These are phyloP conservation scores for Apostichopus californicus DNA, from an alignment of 35 echinoderm and acorn worm species.

Conservation along the genomic window DNA sequence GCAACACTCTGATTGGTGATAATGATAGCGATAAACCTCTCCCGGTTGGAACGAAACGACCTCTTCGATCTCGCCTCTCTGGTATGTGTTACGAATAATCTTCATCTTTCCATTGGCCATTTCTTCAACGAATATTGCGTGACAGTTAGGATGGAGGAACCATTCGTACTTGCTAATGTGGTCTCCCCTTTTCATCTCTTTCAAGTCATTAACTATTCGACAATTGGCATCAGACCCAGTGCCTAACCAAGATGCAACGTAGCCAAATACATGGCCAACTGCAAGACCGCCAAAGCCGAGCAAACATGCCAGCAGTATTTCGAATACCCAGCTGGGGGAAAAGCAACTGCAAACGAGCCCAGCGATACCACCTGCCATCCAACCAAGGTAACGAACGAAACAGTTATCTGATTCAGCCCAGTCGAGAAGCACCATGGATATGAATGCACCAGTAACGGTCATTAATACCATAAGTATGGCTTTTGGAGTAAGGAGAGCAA, in stretches of 20 bases:
- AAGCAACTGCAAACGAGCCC: neutral
- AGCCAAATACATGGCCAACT: neutral
- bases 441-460: neutral
- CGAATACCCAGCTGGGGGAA: neutral
- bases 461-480: neutral
- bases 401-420: neutral
- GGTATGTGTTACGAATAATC: constrained; percentile 45
- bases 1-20: neutral
- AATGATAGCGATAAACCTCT: constrained; percentile 15
- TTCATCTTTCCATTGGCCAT: constrained; percentile 37
- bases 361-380: neutral
- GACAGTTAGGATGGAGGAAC: constrained; percentile 29
- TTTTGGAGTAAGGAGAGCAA: neutral
- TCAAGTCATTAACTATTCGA: neutral
- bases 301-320: neutral
- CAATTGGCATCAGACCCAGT: neutral
- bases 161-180: constrained; percentile 30
- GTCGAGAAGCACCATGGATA: neutral
- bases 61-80: constrained; percentile 17
- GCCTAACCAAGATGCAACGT: neutral
- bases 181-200: neutral
- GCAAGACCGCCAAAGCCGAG: neutral
- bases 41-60: neutral
- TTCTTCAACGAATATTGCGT: constrained; percentile 27
- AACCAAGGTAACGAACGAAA: neutral